These are phyloP conservation scores for Chrysodeixis includens DNA, from an alignment of 2,888 invertebrate species.

Conservation along the genomic window DNA sequence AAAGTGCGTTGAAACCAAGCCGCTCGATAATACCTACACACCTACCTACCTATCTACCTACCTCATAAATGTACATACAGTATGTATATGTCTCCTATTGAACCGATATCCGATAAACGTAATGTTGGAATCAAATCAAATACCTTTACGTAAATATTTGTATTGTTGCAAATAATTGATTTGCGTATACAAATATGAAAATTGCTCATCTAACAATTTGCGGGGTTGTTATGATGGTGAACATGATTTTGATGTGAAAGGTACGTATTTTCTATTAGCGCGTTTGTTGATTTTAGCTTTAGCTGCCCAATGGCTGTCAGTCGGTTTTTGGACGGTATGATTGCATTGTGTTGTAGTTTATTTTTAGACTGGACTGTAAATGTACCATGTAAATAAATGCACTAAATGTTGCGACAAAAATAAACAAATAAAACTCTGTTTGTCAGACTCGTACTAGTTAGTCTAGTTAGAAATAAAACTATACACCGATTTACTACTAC, in stretches of 20 bases:
- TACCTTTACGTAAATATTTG: constrained; percentile 31
- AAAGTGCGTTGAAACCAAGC: constrained; percentile 71
- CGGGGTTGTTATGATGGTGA: constrained; percentile 3
- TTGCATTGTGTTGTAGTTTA: not conserved
- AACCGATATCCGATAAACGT: constrained; percentile 53
- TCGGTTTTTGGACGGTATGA: not conserved
- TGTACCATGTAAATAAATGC: no score
- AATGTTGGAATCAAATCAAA: constrained; percentile 16
- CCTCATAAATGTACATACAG: not conserved
- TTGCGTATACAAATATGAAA: constrained; percentile 17
- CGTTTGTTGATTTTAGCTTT: not conserved
- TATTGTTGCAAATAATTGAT: constrained; percentile 31
- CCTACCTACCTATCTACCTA: constrained; percentile 17
- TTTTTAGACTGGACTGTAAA: not conserved
- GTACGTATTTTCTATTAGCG: not conserved
- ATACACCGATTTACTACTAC: no score
- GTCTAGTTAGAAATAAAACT: no score
- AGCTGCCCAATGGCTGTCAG: constrained; percentile 6
- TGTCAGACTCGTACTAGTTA: no score
- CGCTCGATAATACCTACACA: constrained; percentile 61
- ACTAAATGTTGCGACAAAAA: no score
- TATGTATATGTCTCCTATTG: constrained; percentile 50
- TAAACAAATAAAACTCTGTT: no score
- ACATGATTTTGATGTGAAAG: not conserved
- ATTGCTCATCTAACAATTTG: constrained; percentile 16